Evolutionary conservation across 1,140 invertebrate genomes (phyloP).

Genomic region (Magallana gigas): DNA sequence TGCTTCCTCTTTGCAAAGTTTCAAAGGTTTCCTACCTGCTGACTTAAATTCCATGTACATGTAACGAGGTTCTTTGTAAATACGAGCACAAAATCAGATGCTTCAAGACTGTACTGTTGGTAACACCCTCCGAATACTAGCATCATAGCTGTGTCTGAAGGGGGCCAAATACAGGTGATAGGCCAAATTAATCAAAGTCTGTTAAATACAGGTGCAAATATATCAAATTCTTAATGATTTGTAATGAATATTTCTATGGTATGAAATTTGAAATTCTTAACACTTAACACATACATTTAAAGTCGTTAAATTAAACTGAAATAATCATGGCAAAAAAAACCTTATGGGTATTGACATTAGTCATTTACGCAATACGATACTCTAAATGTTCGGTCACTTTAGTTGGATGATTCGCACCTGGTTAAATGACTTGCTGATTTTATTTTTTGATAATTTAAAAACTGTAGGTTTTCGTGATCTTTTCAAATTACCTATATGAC

Average conservation of each 20-base stretch:
- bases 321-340: background rate
- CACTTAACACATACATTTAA: background rate
- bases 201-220: background rate
- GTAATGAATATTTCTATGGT: background rate
- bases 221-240: constrained; percentile 32
- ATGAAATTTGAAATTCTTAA: constrained; percentile 17
- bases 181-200: background rate
- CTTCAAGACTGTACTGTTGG: background rate
- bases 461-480: no score
- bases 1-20: background rate
- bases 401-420: background rate
- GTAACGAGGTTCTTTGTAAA: background rate
- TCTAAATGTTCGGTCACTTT: constrained; percentile 3
- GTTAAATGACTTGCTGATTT: background rate
- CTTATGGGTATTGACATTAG: background rate
- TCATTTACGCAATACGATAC: background rate
- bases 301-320: constrained; percentile 6
- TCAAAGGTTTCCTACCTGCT: constrained; percentile 7
- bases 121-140: background rate
- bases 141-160: no score
- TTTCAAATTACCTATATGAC: no score
- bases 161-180: background rate
- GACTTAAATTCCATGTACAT: background rate
- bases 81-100: background rate
- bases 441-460: no score